Conservation (phyloP, 2,113 vertebrate genomes). For the Cynopterus brachyotis region DNA sequence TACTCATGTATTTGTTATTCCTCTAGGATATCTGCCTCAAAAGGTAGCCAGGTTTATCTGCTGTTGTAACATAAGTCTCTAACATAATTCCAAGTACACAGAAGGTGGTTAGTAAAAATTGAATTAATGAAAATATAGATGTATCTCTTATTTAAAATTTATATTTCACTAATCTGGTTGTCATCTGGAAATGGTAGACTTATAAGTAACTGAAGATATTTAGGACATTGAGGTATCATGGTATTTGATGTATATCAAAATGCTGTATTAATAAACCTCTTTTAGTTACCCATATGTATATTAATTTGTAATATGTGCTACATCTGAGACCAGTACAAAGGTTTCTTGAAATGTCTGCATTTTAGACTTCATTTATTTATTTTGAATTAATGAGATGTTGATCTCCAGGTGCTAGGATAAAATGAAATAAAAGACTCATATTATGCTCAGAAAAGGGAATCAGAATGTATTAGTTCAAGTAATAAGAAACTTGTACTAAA, state of each 20-base stretch:
- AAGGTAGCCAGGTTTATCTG: neutral
- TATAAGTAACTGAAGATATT: neutral
- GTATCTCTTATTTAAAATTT: neutral
- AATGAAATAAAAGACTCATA: neutral
- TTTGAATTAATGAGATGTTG: slow-evolving; percentile 55
- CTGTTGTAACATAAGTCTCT: neutral
- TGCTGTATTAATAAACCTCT: neutral
- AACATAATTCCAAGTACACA: neutral
- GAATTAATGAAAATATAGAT: neutral
- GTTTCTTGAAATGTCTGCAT: neutral
- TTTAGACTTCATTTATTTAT: slow-evolving; percentile 43
- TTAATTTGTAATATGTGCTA: neutral
- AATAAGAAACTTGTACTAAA: slow-evolving; percentile 69
- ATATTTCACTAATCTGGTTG: neutral
- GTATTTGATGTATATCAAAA: neutral
- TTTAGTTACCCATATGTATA: neutral
- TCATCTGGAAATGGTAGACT: neutral
- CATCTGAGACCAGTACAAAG: neutral
- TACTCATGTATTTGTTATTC: slow-evolving; percentile 29
- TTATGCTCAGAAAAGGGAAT: slow-evolving; percentile 9
- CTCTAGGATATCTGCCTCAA: neutral
- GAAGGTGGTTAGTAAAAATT: neutral
- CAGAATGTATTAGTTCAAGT: slow-evolving; percentile 35
- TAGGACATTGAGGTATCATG: neutral
- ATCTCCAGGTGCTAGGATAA: slow-evolving; percentile 21